Evolutionary conservation across 2,113 vertebrate genomes (phyloP).

Genomic region (Epinephelus moara): DNA sequence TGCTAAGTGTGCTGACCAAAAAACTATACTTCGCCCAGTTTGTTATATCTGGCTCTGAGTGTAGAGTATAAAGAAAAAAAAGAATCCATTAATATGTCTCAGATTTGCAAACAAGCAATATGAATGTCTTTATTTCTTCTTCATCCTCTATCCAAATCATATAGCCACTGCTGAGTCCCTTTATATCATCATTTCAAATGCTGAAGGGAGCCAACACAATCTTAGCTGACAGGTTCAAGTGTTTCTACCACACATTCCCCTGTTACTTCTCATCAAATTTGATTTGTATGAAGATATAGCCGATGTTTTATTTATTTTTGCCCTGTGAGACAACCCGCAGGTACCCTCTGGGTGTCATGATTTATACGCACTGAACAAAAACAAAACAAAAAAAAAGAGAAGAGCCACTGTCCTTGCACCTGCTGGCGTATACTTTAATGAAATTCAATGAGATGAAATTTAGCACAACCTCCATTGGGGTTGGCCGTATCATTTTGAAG

Average conservation of each 20-base stretch:
- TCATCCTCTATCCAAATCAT: slow-evolving; percentile 40
- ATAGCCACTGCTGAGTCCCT: slow-evolving; percentile 24
- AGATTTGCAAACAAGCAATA: slow-evolving; percentile 42
- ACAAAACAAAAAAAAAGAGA: slow-evolving; percentile 23
- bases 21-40: not conserved
- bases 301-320: slow-evolving; percentile 82
- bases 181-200: slow-evolving; percentile 39
- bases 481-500: slow-evolving; percentile 83
- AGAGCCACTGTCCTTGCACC: slow-evolving; percentile 81
- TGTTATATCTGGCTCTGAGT: not conserved
- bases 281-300: slow-evolving; percentile 77
- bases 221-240: slow-evolving; percentile 62
- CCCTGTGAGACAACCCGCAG: slow-evolving; percentile 76
- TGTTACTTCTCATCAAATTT: slow-evolving; percentile 77
- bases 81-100: slow-evolving; percentile 1
- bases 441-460: slow-evolving; percentile 86
- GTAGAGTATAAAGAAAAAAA: slow-evolving; percentile 5
- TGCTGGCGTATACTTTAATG: slow-evolving; percentile 82
- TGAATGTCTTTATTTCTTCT: slow-evolving; percentile 11
- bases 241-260: slow-evolving; percentile 53
- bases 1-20: slow-evolving; percentile 16
- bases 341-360: slow-evolving; percentile 82
- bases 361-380: slow-evolving; percentile 78
- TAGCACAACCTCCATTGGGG: slow-evolving; percentile 80
- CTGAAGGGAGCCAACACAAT: slow-evolving; percentile 45